These are phyloP conservation scores for Semibalanus balanoides DNA, from an alignment of 1,140 invertebrate genomes.

Conservation along the genomic window DNA sequence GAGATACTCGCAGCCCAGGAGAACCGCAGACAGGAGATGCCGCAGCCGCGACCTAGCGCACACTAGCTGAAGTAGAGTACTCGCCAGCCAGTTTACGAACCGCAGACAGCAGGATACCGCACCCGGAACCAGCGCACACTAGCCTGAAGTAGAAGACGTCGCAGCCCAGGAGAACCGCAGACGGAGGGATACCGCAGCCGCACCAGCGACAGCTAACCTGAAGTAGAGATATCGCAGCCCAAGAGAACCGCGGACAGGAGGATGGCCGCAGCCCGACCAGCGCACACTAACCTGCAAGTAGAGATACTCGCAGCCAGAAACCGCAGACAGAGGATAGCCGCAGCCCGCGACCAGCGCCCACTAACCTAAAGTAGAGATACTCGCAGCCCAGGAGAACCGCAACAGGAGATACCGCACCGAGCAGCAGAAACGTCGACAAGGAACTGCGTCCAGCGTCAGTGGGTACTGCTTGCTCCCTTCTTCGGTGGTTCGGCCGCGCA, in stretches of 20 bases:
- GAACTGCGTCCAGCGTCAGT: conserved; percentile 89
- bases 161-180: conserved; percentile 63
- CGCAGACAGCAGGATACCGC: no score
- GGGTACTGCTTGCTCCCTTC: conserved; percentile 49
- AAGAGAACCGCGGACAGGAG: conserved; percentile 69
- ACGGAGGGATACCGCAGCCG: conserved; percentile 80
- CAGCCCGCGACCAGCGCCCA: no score
- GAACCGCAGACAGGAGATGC: no score
- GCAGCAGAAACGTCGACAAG: conserved; percentile 87
- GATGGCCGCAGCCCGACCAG: conserved; percentile 64
- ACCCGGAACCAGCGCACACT: no score
- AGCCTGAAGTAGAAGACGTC: conserved; percentile 79
- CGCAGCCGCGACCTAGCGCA: no score
- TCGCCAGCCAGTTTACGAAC: no score
- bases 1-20: no score
- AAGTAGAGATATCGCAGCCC: conserved; percentile 87
- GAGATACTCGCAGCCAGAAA: conserved; percentile 81
- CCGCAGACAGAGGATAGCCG: no score
- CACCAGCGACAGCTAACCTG: conserved; percentile 25
- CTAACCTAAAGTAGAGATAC: no score
- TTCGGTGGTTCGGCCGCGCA: conserved; percentile 72
- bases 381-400: no score
- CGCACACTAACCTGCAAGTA: conserved; percentile 51
- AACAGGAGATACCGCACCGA: conserved; percentile 34
- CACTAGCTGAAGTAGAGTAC: no score